Evolutionary conservation across 2,888 invertebrate species (phyloP).

Genomic region (Linyphia triangularis): DNA sequence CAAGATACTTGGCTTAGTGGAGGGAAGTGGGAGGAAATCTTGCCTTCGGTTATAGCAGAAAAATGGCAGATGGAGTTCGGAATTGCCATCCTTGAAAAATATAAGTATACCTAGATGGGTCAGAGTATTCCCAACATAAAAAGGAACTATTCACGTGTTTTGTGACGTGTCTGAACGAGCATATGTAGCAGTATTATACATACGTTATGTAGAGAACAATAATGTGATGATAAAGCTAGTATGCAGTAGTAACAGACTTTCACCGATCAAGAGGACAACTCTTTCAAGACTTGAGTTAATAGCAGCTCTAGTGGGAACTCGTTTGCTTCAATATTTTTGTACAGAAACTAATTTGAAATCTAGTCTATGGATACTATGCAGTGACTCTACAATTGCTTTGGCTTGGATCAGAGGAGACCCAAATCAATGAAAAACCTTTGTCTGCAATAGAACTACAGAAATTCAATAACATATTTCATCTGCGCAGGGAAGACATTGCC

Average conservation of each 20-base stretch:
- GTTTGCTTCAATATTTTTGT: not conserved
- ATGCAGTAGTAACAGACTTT: slow-evolving; percentile 2
- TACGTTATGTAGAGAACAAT: not conserved
- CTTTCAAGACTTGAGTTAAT: slow-evolving; percentile 13
- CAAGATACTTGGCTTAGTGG: slow-evolving; percentile 25
- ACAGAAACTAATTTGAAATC: slow-evolving; percentile 1
- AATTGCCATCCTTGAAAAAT: not conserved
- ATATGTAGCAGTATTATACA: not conserved
- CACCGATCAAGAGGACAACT: not conserved
- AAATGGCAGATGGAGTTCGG: no score
- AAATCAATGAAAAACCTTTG: not conserved
- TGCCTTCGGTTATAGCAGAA: not conserved
- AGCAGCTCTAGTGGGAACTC: slow-evolving; percentile 5
- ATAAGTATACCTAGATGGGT: not conserved
- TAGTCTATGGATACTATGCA: not conserved
- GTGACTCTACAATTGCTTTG: not conserved
- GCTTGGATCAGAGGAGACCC: not conserved
- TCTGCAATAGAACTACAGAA: not conserved
- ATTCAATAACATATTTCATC: no score
- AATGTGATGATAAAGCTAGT: not conserved
- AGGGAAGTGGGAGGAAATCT: not conserved
- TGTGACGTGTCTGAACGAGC: not conserved
- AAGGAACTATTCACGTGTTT: not conserved
- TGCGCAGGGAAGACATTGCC: no score
- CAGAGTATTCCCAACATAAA: not conserved